Conservation (phyloP, 2,113 vertebrate species). For the Anolis carolinensis region DNA sequence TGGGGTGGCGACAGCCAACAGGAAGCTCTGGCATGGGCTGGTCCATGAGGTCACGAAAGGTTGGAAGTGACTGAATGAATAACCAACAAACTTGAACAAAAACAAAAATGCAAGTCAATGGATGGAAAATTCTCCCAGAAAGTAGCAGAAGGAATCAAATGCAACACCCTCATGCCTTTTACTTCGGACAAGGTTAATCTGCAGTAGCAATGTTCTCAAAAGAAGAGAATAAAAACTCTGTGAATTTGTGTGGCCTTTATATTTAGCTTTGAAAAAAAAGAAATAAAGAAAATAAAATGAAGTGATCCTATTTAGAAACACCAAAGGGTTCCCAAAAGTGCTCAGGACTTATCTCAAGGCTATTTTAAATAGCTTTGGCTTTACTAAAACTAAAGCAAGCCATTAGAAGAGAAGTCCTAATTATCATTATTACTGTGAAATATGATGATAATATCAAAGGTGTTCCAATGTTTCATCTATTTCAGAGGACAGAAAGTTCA, state of each 20-base stretch:
- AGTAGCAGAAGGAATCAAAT: background rate
- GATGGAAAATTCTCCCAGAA: background rate
- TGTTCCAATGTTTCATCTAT: slow-evolving; percentile 52
- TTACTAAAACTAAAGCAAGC: slow-evolving; percentile 57
- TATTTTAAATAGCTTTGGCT: slow-evolving; percentile 50
- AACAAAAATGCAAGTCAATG: background rate
- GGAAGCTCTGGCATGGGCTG: no score
- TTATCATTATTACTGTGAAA: slow-evolving; percentile 63
- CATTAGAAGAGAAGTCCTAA: slow-evolving; percentile 60
- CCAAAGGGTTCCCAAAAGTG: slow-evolving; percentile 43
- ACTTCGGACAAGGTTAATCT: slow-evolving; percentile 41
- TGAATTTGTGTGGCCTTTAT: slow-evolving; percentile 33
- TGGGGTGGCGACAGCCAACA: no score
- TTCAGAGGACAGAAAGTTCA: slow-evolving; percentile 49
- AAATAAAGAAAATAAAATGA: slow-evolving; percentile 6
- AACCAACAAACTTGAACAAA: background rate
- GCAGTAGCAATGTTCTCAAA: background rate
- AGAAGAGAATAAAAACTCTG: slow-evolving; percentile 32
- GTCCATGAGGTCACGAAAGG: no score
- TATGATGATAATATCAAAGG: slow-evolving; percentile 60
- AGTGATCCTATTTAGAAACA: slow-evolving; percentile 55
- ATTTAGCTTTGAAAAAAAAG: slow-evolving; percentile 31
- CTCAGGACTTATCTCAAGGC: slow-evolving; percentile 53
- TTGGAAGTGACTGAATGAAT: no score
- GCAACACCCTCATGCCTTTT: background rate